Evolutionary conservation across 2,888 invertebrate species (phyloP), one percentile per base, ranked within the genome.

Genomic region (Plemyria rubiginata): DNA sequence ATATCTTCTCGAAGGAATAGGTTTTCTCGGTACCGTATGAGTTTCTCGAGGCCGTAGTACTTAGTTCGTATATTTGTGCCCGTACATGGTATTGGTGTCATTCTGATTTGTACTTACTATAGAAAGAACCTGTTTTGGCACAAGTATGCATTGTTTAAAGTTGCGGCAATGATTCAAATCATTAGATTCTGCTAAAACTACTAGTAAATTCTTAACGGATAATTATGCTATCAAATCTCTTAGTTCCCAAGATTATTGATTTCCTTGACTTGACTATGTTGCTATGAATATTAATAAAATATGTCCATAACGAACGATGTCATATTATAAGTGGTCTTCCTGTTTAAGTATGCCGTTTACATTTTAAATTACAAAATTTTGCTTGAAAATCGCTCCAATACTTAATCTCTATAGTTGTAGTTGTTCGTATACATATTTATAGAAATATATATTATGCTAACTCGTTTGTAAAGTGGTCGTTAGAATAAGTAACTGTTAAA

Each of bases 401-500:
- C 40, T 41, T 6, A n/a, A 41, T 41, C 32, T 32, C 32, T 32
- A 32, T 7, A 32, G 32, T 8, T 32, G 7, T 29, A 6, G 32
- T 32, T 32, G 32, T 32, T 32, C 32, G 8, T 38, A 3, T 11
- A 9, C 11, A 11, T 38, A 22, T 11, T 11, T 0, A 8, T 11
- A 11, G 11, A 38, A 2, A 38, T 38, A 11, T 11, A 38, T 11
- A 38, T 11, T 38, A 66, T 53, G 60, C 54, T 38, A 38, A 38
- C 36, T 43, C 29, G 32, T 45, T 54, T 45, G 73, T 71, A 73
- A 70, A 67, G 52, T 61, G 58, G 58, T 48, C 62, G 50, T 54
- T 36, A 50, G 50, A 68, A 68, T 63, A 60, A 56, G 50, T 56
- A 71, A 72, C 66, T 67, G 69, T 64, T 48, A 61, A 65, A 70